Evolutionary conservation across 2,888 invertebrate species (phyloP), one percentile per base, ranked within the genome.

Genomic region (Harpalus rubripes): DNA sequence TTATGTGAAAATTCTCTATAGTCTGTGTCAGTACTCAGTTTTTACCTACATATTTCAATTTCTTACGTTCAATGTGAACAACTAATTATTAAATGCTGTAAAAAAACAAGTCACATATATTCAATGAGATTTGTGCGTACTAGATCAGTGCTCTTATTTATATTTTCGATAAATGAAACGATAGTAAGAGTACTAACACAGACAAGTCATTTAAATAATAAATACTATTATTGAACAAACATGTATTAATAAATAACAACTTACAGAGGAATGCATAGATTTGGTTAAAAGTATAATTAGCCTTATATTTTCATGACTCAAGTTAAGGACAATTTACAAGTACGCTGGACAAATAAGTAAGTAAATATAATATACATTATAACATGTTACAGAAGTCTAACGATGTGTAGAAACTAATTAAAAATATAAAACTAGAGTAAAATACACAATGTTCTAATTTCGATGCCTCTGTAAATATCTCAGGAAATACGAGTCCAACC

Each of bases 221-320:
- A 78, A 78, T 78, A 78, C 58, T 78, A 78, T 78, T 39, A 39
- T 58, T 32, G 78, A 78, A 78, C 7, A 78, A 32, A 56, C 18
- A 58, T 58, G 78, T 78, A 78, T 78, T 26, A 78, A 78, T 78
- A 78, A 78, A 78, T 78, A 78, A 78, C 78, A 78, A 78, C 78
- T 58, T 58, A 58, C 15, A 12, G n/a, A 78, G 78, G 78, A 78
- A 78, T 78, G 78, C 58, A 58, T 22, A 58, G 58, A 26, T 58
- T 78, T 78, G 58, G 58, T 58, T 78, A 8, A 12, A 68, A 41
- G 15, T 68, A 68, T n/a, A 7, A 74, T 74, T 74, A 44, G 41
- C 0, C 1, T 16, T 74, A 44, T 74, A 74, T 44, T 41, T 72
- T 39, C 72, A 44, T 74, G 68, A 15, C 15, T 41, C 41, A 44